Base-by-base conservation (phyloP, 2,113 vertebrate genomes). In the Numenius arquata region DNA sequence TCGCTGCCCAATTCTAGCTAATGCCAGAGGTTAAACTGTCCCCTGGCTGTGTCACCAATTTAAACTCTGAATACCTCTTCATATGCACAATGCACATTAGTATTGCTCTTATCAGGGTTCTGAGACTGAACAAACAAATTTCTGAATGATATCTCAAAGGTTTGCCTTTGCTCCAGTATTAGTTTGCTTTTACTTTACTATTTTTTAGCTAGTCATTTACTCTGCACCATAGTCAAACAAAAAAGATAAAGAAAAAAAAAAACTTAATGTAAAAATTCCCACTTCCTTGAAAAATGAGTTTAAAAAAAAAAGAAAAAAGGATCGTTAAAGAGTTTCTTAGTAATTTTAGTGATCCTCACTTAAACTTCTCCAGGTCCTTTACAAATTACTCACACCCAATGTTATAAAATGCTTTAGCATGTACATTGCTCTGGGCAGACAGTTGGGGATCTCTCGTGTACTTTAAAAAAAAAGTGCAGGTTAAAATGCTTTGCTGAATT, bases 11-110 rank as follows among this genome's bases (percentile, higher is more conserved):
- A 36, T 92, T 97, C 88, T 68, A 91, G 80, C 88, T 85, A 74
- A 74, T 72, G 95, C 95, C 96, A 95, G 95, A 96, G 94, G 93
- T 96, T 94, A 95, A 96, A 80, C 77, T 83, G 88, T 94, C 93
- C 90, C 86, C 91, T 93, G 82, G 47, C 90, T 73, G 82, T 55
- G 70, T 56, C 78, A 81, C 90, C 71, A 90, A 73, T 90, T 76
- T 84, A 56, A 80, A 77, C 82, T 92, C 68, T 9, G 55, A 91
- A 81, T 40, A 84, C 36, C 86, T 88, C 63, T 68, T 91, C 67
- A 12, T n/a, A 26, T 40, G 59, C 68, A 78, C 56, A 41, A 17
- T 15, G 4, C 52, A 59, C n/a, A 1, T 74, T 76, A 63, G 41
- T 59, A 45, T 74, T 68, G 47, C 72, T 77, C 45, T 71, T 90